These are phyloP conservation scores for Cromileptes altivelis DNA, from an alignment of 2,113 vertebrate species.

Conservation along the genomic window DNA sequence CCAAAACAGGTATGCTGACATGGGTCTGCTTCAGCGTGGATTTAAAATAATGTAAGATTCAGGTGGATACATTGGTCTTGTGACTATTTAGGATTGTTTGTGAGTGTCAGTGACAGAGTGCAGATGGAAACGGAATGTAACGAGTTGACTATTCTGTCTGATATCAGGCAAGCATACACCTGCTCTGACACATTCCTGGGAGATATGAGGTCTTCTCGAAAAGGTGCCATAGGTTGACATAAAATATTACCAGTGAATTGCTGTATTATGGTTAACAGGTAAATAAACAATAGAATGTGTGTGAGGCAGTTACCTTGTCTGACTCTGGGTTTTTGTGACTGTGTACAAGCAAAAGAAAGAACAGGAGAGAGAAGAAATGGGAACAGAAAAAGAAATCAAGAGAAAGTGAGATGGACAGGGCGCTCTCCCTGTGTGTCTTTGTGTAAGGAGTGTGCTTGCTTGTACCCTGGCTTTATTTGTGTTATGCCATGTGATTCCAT, in stretches of 20 bases:
- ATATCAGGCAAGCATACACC: background rate
- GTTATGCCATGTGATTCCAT: conserved; percentile 79
- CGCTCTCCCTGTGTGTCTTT: conserved; percentile 54
- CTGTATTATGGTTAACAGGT: conserved; percentile 7
- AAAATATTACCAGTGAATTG: background rate
- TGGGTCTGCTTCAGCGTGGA: no score
- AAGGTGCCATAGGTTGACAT: background rate
- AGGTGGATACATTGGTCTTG: no score
- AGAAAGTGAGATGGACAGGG: conserved; percentile 59
- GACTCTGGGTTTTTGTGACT: conserved; percentile 8
- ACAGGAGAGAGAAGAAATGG: conserved; percentile 46
- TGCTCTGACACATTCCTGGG: background rate
- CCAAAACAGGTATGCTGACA: no score
- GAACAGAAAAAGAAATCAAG: conserved; percentile 54
- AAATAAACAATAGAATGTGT: conserved; percentile 4
- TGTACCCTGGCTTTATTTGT: conserved; percentile 75
- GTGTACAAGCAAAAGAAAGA: conserved; percentile 29
- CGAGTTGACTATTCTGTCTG: no score
- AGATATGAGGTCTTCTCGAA: background rate
- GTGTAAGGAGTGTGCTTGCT: conserved; percentile 56
- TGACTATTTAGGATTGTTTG: no score
- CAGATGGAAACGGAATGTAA: no score
- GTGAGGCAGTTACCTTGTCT: background rate
- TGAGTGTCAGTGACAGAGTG: no score
- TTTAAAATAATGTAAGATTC: no score